These are phyloP conservation scores for Procambarus clarkii DNA, from an alignment of 1,140 invertebrate genomes.

Conservation along the genomic window DNA sequence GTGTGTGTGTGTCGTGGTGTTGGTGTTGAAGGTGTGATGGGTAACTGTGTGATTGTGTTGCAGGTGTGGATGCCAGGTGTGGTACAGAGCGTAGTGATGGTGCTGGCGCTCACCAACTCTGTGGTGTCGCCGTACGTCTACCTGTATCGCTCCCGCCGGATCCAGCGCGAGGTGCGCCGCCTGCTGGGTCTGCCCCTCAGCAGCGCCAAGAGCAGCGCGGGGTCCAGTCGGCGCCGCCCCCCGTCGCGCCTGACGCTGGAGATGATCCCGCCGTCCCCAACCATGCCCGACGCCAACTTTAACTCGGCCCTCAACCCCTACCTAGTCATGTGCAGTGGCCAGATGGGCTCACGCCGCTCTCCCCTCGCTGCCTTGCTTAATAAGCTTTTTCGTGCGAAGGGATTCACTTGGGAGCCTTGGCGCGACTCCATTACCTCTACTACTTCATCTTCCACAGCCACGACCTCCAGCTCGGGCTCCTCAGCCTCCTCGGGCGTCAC, in stretches of 20 bases:
- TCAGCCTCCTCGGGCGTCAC: conserved; percentile 7
- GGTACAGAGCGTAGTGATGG: conserved; percentile 77
- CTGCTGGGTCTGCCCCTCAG: conserved; percentile 78
- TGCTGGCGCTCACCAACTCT: conserved; percentile 82
- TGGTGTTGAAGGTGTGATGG: neutral
- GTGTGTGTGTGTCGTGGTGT: neutral
- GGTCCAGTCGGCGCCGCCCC: conserved; percentile 24
- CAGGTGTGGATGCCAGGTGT: conserved; percentile 74
- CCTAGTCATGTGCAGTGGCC: neutral
- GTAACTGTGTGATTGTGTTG: neutral
- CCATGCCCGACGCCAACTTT: conserved; percentile 50
- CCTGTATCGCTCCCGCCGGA: conserved; percentile 85
- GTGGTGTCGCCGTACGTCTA: conserved; percentile 86
- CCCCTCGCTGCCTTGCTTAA: conserved; percentile 39
- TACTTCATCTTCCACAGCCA: neutral
- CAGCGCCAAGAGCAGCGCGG: conserved; percentile 39
- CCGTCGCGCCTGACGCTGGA: conserved; percentile 33
- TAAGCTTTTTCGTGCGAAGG: conserved; percentile 66
- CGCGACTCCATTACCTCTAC: conserved; percentile 42
- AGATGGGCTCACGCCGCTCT: neutral
- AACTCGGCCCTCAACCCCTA: conserved; percentile 18
- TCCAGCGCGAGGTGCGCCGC: conserved; percentile 83
- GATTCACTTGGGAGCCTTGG: conserved; percentile 54
- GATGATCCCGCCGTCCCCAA: conserved; percentile 63
- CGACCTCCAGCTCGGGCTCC: conserved; percentile 7